Conservation (phyloP, 2,888 invertebrate genomes). For the Drosophila atripex region DNA sequence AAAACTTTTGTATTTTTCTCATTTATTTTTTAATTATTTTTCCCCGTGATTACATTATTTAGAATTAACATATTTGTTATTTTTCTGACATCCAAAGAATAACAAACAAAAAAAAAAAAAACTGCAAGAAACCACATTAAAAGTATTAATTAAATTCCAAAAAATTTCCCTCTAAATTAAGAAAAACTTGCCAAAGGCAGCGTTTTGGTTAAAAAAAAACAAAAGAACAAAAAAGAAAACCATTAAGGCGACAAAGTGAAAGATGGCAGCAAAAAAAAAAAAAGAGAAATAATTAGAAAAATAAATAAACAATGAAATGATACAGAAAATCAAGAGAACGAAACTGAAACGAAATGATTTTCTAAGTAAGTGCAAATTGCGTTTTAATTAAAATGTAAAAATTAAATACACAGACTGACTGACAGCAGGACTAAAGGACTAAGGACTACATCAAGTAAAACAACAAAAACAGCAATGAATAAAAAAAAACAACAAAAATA, state of each 20-base stretch:
- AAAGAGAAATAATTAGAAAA: constrained; percentile 43
- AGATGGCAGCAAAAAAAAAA: constrained; percentile 28
- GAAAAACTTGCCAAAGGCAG: not conserved
- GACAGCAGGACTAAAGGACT: not conserved
- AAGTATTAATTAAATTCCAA: constrained; percentile 1
- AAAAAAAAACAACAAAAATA: constrained; percentile 32
- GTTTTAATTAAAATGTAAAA: constrained; percentile 78
- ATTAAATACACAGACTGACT: constrained; percentile 61
- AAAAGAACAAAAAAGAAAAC: not conserved
- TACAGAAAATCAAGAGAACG: not conserved
- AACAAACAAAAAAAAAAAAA: not conserved
- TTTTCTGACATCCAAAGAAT: not conserved
- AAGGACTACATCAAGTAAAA: not conserved
- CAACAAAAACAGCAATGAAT: constrained; percentile 2
- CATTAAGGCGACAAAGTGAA: constrained; percentile 3
- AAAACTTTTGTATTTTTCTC: not conserved
- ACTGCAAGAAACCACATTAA: not conserved
- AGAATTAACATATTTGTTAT: not conserved
- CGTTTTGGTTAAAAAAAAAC: not conserved
- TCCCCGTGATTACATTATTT: not conserved
- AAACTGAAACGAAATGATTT: constrained; percentile 71
- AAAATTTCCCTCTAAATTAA: not conserved
- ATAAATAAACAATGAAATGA: constrained; percentile 47
- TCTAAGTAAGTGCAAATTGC: constrained; percentile 77
- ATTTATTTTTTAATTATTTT: constrained; percentile 2